Base-by-base conservation (phyloP, 2,888 invertebrate species). In the Rhimphoctona megacephalus region DNA sequence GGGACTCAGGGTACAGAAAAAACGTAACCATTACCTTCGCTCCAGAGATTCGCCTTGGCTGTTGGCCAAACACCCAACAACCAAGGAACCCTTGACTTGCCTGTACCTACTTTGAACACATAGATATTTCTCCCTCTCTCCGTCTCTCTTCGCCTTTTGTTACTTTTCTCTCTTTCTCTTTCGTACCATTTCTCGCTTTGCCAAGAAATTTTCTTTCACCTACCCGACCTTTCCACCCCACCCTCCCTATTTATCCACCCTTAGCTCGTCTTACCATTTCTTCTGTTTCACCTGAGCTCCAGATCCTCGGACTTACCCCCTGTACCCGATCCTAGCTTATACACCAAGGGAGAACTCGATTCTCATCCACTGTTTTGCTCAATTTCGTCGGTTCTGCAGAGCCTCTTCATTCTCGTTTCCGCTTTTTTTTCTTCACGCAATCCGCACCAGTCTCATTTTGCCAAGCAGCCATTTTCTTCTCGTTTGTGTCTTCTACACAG, bases 11-110 rank as follows among this genome's bases (percentile, higher is more conserved):
- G 88, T 86, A 33, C 73, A 85, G 88, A 87, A 89, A 89, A 92
- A 92, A 91, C 88, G 89, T 90, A 91, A 89, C 90, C 90, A 91
- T 90, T 88, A 89, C 81, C 78, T 73, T 73, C 90, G 90, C 91
- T 90, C 89, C 89, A 88, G 90, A 91, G 92, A 92, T 91, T 92
- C 90, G 57, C 81, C 86, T 89, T 92, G 92, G 91, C 92, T 86
- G 87, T 87, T 88, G 89, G 92, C 92, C 92, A 92, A 92, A 92
- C 91, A 89, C 89, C 90, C 91, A 91, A 91, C 90, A 91, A 90
- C 91, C 88, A 89, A 91, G 90, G 89, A 91, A 91, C 87, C 89
- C 89, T 91, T 87, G 88, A 90, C 90, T 89, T 88, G 84, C 86
- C 87, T 89, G 88, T 88, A 89, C 87, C 76, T 76, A 61, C 67